Base-by-base conservation (phyloP, 2,888 invertebrate genomes). In the Slavum lentiscoides region DNA sequence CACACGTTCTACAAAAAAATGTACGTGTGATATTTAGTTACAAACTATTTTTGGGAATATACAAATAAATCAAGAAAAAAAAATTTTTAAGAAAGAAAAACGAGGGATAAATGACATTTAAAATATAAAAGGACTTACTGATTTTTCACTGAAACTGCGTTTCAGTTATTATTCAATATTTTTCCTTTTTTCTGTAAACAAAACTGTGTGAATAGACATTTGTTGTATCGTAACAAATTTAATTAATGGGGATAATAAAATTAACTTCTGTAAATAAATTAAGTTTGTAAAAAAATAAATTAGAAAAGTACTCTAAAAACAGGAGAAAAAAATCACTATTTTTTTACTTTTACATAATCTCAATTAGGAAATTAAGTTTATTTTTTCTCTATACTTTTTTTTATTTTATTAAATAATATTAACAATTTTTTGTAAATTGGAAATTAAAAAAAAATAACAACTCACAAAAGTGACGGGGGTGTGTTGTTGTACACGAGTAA, bases 401-500 rank as follows among this genome's bases (percentile, higher is more conserved):
- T 13, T 68, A 53, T 77, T 70, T 80, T 69, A 59, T 55, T 69
- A 5, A 39, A 64, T 23, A 70, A 72, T 72, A 43, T 72, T 72
- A 55, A 80, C 77, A 80, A 70, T 64, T 80, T 77, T 5, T 68
- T 62, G 62, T 70, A 53, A n/a, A 17, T 61, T 66, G 37, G 55
- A 58, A 61, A 70, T 62, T 49, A 55, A 69, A 77, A 80, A 72
- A 72, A 80, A 80, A 62, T 64, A 72, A 70, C 70, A 80, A 80
- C 80, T 70, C 55, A 70, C 70, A 70, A 80, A 70, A 80, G 70
- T 64, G 70, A 64, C 55, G 80, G 70, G 70, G 80, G 80, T 39
- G 80, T 70, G 70, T 70, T 80, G 80, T 80, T 80, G 88, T 89
- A 89, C 83, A 90, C 88, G 86, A 88, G 89, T 86, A 89, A 88